phyloP scores from a whole-genome alignment of 2,797 vertebrate genomes.

The Rachycentron canadum region DNA sequence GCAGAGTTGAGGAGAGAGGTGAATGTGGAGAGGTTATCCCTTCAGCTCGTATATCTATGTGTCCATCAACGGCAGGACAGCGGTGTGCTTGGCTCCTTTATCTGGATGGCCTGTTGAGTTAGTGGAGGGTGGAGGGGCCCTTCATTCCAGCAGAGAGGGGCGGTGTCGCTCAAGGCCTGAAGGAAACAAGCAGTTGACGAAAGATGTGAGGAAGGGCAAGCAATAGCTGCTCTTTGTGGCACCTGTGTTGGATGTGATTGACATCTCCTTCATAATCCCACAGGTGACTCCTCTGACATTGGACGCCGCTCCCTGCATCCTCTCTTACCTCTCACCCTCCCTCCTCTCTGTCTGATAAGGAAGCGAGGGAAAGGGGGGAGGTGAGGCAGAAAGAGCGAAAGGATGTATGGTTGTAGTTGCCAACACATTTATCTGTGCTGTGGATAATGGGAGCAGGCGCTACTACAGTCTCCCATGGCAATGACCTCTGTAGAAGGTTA shows the following conservation, averaged over 20 bases:
- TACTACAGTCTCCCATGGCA: slow-evolving; percentile 71
- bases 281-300: slow-evolving; percentile 43
- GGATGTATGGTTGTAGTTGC: slow-evolving; percentile 50
- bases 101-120: slow-evolving; percentile 67
- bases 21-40: slow-evolving; percentile 55
- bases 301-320: slow-evolving; percentile 40
- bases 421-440: slow-evolving; percentile 76
- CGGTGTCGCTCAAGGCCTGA: slow-evolving; percentile 13
- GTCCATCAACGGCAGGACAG: slow-evolving; percentile 68
- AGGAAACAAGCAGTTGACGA: slow-evolving; percentile 61
- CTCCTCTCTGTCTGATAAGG: slow-evolving; percentile 54
- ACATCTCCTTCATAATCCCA: slow-evolving; percentile 53
- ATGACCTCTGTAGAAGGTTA: slow-evolving; percentile 81
- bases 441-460: slow-evolving; percentile 66
- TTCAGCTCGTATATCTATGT: slow-evolving; percentile 64
- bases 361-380: slow-evolving; percentile 25
- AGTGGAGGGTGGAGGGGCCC: slow-evolving; percentile 44
- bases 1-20: slow-evolving; percentile 11
- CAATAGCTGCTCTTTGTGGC: slow-evolving; percentile 35
- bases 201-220: slow-evolving; percentile 43
- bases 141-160: slow-evolving; percentile 54
- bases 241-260: slow-evolving; percentile 66
- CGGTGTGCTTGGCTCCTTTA: slow-evolving; percentile 70
- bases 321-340: slow-evolving; percentile 24
- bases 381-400: slow-evolving; percentile 35